Evolutionary conservation across 2,888 invertebrate species (phyloP).

Genomic region (Xestia ashworthii): DNA sequence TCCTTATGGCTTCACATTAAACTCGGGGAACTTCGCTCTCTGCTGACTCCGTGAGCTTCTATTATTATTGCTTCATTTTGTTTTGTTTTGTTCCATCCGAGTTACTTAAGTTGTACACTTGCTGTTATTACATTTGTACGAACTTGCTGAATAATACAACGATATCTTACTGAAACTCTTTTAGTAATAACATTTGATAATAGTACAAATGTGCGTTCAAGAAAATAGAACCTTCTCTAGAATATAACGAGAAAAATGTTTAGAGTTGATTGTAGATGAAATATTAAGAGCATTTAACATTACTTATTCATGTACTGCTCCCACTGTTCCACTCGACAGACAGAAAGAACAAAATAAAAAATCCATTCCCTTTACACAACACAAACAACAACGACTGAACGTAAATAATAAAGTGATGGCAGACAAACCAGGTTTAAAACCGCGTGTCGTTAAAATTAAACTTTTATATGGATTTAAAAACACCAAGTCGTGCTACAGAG

Average conservation of each 20-base stretch:
- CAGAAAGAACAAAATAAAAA: constrained; percentile 8
- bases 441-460: not conserved
- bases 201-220: constrained; percentile 4
- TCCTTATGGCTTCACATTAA: constrained; percentile 40
- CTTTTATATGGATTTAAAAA: not conserved
- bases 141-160: constrained; percentile 37
- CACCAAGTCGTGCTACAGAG: not conserved
- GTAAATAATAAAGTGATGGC: constrained; percentile 29
- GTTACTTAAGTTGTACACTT: constrained; percentile 24
- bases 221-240: constrained; percentile 30
- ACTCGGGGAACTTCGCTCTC: constrained; percentile 35
- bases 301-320: constrained; percentile 30
- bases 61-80: constrained; percentile 52
- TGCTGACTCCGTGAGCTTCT: constrained; percentile 42
- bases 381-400: constrained; percentile 20
- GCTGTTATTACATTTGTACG: constrained; percentile 32
- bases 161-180: constrained; percentile 8
- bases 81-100: constrained; percentile 38
- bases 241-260: constrained; percentile 13
- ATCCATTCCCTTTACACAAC: constrained; percentile 3
- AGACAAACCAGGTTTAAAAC: not conserved
- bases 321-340: constrained; percentile 11
- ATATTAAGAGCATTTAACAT: constrained; percentile 35
- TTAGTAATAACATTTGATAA: constrained; percentile 13
- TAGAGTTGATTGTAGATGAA: constrained; percentile 12